These are phyloP conservation scores for Amblyornis subalaris DNA, from an alignment of 2,113 vertebrate species.

Conservation along the genomic window DNA sequence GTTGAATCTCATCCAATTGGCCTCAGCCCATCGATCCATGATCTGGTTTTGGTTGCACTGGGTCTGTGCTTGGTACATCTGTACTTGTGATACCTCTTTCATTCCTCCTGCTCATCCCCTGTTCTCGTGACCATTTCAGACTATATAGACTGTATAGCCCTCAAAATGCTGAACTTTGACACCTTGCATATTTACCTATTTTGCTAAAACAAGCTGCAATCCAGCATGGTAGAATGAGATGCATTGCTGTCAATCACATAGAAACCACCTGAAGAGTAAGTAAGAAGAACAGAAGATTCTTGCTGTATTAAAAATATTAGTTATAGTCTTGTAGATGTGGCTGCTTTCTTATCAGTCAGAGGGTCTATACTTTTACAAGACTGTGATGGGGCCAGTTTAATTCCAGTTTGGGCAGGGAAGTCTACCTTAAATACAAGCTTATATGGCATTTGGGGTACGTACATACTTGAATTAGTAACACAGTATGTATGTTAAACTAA, in stretches of 20 bases:
- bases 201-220: neutral
- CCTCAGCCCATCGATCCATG: neutral
- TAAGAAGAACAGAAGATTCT: neutral
- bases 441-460: neutral
- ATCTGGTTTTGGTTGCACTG: neutral
- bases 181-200: neutral
- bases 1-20: rapidly evolving
- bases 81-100: neutral
- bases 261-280: neutral
- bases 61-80: neutral
- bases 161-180: neutral
- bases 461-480: neutral
- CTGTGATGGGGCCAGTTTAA: neutral
- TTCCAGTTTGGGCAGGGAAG: neutral
- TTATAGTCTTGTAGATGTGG: neutral
- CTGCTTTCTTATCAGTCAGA: neutral
- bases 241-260: neutral
- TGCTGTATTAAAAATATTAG: neutral
- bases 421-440: neutral
- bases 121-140: neutral
- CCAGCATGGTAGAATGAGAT: neutral
- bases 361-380: neutral
- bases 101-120: neutral
- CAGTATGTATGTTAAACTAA: neutral
- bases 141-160: no score